These are phyloP conservation scores for Anolis sagrei DNA, from an alignment of 2,113 vertebrate species.

Conservation along the genomic window DNA sequence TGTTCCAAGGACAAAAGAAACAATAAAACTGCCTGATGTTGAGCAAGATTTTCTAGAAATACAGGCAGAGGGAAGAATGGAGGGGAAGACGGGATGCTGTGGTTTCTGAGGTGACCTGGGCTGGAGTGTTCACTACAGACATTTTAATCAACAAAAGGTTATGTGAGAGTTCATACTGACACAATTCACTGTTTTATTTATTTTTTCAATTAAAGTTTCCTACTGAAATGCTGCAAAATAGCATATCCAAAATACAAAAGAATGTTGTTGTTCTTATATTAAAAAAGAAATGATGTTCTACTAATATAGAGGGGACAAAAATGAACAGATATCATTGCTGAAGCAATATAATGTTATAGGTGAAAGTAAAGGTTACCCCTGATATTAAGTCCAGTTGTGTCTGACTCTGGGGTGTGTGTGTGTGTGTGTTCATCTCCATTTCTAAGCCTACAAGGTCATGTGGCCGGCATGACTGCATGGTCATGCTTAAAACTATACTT, in stretches of 20 bases:
- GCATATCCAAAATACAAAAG: not conserved
- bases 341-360: not conserved
- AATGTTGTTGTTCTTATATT: too few species aligned
- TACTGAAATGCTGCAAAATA: not conserved
- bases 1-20: not conserved
- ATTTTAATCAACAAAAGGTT: not conserved
- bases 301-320: not conserved
- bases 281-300: too few species aligned
- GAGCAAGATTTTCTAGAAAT: not conserved
- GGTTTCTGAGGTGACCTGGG: not conserved
- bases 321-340: not conserved
- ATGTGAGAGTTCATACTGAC: not conserved
- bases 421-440: too few species aligned
- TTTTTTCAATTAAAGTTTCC: not conserved
- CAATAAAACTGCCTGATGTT: not conserved
- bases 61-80: not conserved
- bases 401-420: too few species aligned
- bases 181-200: not conserved
- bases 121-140: not conserved
- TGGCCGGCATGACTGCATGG: too few species aligned
- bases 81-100: conserved; percentile 9
- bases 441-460: too few species aligned
- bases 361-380: too few species aligned
- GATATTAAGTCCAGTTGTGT: too few species aligned
- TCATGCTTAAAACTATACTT: too few species aligned